These are phyloP conservation scores for Cryptotermes secundus DNA, from an alignment of 1,140 invertebrate genomes.

Conservation along the genomic window DNA sequence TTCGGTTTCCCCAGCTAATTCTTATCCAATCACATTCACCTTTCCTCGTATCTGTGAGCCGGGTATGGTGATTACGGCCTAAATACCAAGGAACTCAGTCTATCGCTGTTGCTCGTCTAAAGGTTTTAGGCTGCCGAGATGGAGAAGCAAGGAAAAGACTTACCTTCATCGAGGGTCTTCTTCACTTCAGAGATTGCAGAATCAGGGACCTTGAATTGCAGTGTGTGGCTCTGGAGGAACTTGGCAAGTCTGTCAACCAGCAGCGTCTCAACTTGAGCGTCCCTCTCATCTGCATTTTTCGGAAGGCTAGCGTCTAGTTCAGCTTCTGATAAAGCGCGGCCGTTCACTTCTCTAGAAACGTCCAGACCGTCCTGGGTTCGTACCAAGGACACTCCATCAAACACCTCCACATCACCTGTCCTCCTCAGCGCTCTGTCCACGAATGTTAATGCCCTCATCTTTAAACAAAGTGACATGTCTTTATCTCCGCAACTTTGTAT, in stretches of 20 bases:
- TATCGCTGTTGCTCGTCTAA: too few species aligned
- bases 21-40: too few species aligned
- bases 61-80: too few species aligned
- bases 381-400: conserved; percentile 69
- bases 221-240: conserved; percentile 74
- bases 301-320: conserved; percentile 59
- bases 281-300: conserved; percentile 66
- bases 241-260: conserved; percentile 69
- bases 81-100: too few species aligned
- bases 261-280: conserved; percentile 73
- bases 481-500: conserved; percentile 66
- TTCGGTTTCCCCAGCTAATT: too few species aligned
- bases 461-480: conserved; percentile 70
- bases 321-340: conserved; percentile 53
- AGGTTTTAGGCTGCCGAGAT: too few species aligned
- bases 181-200: conserved; percentile 66
- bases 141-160: conserved; percentile 24
- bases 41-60: too few species aligned
- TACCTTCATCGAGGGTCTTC: conserved; percentile 61
- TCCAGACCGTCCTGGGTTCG: conserved; percentile 51
- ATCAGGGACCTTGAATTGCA: conserved; percentile 73
- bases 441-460: conserved; percentile 64
- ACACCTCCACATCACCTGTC: conserved; percentile 55
- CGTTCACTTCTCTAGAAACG: conserved; percentile 42
- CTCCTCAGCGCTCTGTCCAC: conserved; percentile 59